Evolutionary conservation across 1,140 invertebrate genomes (phyloP).

Genomic region (Caenorhabditis brenneri): DNA sequence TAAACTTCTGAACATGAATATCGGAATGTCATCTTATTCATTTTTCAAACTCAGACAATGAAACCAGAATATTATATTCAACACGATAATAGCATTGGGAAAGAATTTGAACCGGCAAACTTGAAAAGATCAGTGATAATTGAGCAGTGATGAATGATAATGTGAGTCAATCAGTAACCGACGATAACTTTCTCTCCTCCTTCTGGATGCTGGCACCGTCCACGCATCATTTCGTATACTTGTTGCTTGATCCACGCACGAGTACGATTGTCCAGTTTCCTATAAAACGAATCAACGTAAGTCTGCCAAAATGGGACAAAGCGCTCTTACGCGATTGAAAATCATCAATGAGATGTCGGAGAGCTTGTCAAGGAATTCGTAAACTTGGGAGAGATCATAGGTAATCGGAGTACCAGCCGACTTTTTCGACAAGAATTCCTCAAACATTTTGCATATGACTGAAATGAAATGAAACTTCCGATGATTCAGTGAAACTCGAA

Average conservation of each 20-base stretch:
- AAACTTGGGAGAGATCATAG: constrained; percentile 94
- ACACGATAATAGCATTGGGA: not conserved
- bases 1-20: too few relatives aligned
- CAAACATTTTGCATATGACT: constrained; percentile 85
- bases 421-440: constrained; percentile 80
- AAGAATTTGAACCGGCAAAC: not conserved
- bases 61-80: too few relatives aligned
- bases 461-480: constrained; percentile 74
- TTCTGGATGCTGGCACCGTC: constrained; percentile 26
- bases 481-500: too few relatives aligned
- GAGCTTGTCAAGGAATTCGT: constrained; percentile 94
- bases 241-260: constrained; percentile 38
- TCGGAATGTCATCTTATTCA: too few relatives aligned
- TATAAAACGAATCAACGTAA: too few relatives aligned
- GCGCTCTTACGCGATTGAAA: too few relatives aligned
- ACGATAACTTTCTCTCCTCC: constrained; percentile 23
- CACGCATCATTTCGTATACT: constrained; percentile 32
- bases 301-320: too few relatives aligned
- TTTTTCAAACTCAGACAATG: too few relatives aligned
- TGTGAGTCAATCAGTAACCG: not conserved
- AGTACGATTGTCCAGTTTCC: constrained; percentile 19
- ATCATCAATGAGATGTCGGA: constrained; percentile 93
- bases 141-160: not conserved
- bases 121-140: not conserved
- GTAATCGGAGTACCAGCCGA: constrained; percentile 88